Conservation (phyloP, 1,140 invertebrate species). For the Scaptomyza montana region DNA sequence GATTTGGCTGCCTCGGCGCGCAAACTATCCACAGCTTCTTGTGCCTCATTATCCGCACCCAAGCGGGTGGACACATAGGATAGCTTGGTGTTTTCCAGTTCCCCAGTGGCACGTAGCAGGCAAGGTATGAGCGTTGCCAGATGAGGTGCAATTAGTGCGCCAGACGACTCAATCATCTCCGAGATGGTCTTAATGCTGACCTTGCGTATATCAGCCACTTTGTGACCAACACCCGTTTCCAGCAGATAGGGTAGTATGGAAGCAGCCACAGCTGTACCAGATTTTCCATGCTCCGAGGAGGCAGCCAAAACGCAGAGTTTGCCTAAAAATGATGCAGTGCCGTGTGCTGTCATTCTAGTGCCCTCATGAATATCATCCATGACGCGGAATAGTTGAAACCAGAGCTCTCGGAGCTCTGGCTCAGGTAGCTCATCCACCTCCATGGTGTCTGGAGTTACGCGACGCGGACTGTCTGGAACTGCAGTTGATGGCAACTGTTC, state of each 20-base stretch:
- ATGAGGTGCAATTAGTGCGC: constrained; percentile 90
- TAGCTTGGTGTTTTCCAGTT: constrained; percentile 91
- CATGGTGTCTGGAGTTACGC: constrained; percentile 37
- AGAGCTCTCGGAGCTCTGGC: constrained; percentile 88
- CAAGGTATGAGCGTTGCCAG: constrained; percentile 92
- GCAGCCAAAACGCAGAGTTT: constrained; percentile 92
- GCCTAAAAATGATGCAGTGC: constrained; percentile 90
- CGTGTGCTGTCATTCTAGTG: constrained; percentile 91
- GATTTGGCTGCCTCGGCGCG: constrained; percentile 91
- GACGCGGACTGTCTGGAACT: constrained; percentile 3
- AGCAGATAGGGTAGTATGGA: constrained; percentile 92
- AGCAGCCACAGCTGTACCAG: constrained; percentile 90
- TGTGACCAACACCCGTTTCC: constrained; percentile 90
- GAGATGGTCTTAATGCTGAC: constrained; percentile 93
- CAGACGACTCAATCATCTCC: constrained; percentile 92
- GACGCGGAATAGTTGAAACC: constrained; percentile 93
- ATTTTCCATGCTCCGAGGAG: constrained; percentile 90
- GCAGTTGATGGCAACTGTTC: constrained; percentile 34
- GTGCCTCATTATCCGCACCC: constrained; percentile 86
- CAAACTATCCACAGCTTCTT: constrained; percentile 90
- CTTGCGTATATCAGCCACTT: constrained; percentile 90
- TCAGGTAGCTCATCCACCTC: constrained; percentile 75
- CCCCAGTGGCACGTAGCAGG: constrained; percentile 92
- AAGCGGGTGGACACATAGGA: constrained; percentile 91
- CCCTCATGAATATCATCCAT: constrained; percentile 97